Evolutionary conservation across 1,140 invertebrate species (phyloP).

Genomic region (Armadillidium nasatum): DNA sequence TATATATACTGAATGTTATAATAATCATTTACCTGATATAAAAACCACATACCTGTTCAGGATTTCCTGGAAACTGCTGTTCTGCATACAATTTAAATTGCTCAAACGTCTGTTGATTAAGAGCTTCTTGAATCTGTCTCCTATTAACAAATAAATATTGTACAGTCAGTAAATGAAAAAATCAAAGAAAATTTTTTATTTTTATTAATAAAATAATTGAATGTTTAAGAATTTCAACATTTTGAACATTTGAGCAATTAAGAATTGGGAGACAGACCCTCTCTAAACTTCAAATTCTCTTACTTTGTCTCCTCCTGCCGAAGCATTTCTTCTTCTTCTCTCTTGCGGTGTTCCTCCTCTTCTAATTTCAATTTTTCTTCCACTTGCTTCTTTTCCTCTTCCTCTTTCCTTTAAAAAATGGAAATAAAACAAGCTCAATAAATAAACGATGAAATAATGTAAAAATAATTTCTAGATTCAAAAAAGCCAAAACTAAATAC

Average conservation of each 20-base stretch:
- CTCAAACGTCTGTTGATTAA: slow-evolving; percentile 92
- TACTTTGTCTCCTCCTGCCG: slow-evolving; percentile 54
- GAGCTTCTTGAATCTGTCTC: slow-evolving; percentile 85
- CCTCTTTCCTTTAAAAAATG: slow-evolving; percentile 17
- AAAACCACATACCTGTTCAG: slow-evolving; percentile 62
- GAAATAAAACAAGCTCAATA: too few species aligned
- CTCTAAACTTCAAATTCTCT: slow-evolving; percentile 44
- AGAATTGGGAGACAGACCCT: too few species aligned
- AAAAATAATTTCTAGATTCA: too few species aligned
- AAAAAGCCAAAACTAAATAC: too few species aligned
- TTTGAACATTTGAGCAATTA: too few species aligned
- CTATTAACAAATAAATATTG: slow-evolving; percentile 50
- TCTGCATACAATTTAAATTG: slow-evolving; percentile 92
- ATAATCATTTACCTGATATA: neutral
- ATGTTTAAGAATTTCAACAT: too few species aligned
- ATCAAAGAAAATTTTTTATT: too few species aligned
- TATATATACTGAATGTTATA: too few species aligned
- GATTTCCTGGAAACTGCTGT: slow-evolving; percentile 89
- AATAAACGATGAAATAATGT: too few species aligned
- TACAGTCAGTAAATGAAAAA: neutral
- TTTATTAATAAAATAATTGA: too few species aligned
- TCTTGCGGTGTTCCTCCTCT: slow-evolving; percentile 59
- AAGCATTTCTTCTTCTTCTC: slow-evolving; percentile 43
- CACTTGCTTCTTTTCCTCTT: slow-evolving; percentile 33
- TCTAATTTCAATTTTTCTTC: slow-evolving; percentile 37